Evolutionary conservation across 2,797 vertebrate species (phyloP), one percentile per base, ranked within the genome.

Genomic region (Poliocrania exsul): DNA sequence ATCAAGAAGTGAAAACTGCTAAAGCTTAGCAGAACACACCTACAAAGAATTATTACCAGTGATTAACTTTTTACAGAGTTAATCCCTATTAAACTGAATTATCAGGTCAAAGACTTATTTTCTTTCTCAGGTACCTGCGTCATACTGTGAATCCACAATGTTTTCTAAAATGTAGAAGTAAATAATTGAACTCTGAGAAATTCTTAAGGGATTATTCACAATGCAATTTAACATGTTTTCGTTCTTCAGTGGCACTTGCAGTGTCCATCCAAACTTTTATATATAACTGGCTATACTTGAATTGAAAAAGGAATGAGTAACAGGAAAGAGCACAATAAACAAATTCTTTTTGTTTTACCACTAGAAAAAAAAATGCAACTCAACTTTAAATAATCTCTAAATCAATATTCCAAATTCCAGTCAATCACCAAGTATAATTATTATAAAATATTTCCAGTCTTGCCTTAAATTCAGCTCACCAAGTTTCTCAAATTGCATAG

Each of bases 1-100:
- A 88, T 89, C 72, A 88, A 82, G 75, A 25, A 69, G 16, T 31
- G 56, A 83, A 72, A 92, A 83, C 31, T 4, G 1, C 37, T 88
- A 65, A 93, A 90, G 72, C 65, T 75, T 86, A 40, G 54, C 31
- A 92, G 86, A 90, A 91, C 29, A 65, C 58, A 94, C 46, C 61
- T 85, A 70, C 25, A 84, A 87, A 83, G 65, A 83, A 85, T 81
- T 69, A 89, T 62, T 81, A 80, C 26, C 72, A 62, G 53, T 38
- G 13, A 79, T 49, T 71, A 83, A 61, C 20, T 93, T 42, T 72
- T 74, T 74, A 92, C 6, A 56, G 28, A 81, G 16, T 83, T 94
- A 96, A 95, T 89, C 66, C 53, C 29, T 18, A 70, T 93, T 86
- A 86, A 91, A 70, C 6, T 80, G 71, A 87, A 78, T 71, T 83